phyloP scores from a whole-genome alignment of 2,888 invertebrate species.

The Torymus auratus region DNA sequence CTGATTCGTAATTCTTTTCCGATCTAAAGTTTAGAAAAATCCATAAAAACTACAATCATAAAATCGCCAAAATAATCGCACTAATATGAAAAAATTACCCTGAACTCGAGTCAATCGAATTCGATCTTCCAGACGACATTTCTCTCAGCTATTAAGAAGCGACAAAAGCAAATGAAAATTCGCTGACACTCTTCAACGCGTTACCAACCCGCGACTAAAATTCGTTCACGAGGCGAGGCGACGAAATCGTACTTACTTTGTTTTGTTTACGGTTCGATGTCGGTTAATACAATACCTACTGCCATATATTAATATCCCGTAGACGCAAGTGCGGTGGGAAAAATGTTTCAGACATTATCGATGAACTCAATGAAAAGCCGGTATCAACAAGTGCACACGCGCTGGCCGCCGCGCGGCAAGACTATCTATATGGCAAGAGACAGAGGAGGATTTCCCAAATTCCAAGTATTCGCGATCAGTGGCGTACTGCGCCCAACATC shows the following conservation, averaged over 20 bases:
- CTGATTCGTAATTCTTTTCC: neutral
- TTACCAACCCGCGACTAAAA: too few relatives aligned
- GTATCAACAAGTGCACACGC: too few relatives aligned
- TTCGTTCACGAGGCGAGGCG: too few relatives aligned
- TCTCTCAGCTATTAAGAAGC: neutral
- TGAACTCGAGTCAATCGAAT: conserved; percentile 4
- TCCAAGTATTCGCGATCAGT: neutral
- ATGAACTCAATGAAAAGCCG: too few relatives aligned
- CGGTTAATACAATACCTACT: conserved; percentile 17
- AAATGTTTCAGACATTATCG: too few relatives aligned
- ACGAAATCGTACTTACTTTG: neutral
- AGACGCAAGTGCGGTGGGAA: too few relatives aligned
- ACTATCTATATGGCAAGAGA: too few relatives aligned
- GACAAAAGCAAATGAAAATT: too few relatives aligned
- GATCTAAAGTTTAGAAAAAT: conserved; percentile 6
- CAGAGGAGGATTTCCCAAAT: neutral
- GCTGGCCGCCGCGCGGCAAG: too few relatives aligned
- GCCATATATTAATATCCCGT: neutral
- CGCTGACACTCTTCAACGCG: too few relatives aligned
- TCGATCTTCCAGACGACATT: neutral
- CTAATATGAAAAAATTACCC: conserved; percentile 25
- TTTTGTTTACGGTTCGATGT: conserved; percentile 16
- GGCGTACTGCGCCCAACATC: neutral
- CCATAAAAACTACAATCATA: too few relatives aligned
- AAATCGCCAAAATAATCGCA: too few relatives aligned